Percentiles rank a stretch among this genome's conserved stretches.
Evolutionary conservation across 2,113 vertebrate species (phyloP).

Genomic region (Etheostoma spectabile): DNA sequence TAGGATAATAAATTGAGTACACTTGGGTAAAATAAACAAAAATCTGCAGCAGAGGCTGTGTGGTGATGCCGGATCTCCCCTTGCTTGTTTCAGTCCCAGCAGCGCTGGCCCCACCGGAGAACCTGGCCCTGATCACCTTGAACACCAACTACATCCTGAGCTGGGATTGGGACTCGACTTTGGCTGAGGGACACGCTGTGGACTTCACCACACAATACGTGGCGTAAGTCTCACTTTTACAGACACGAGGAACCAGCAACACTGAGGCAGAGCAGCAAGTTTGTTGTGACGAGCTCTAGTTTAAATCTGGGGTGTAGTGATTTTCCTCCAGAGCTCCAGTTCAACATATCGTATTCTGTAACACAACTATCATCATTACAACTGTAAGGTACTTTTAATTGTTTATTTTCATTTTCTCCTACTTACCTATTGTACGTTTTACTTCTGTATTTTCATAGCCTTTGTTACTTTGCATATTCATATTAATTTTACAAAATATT

Average conservation of each 20-base stretch:
- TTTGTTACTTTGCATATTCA: no score
- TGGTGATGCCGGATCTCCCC: not conserved
- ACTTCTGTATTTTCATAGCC: no score
- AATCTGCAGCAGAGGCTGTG: not conserved
- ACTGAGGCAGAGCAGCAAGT: not conserved
- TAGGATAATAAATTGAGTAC: no score
- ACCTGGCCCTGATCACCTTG: constrained; percentile 55
- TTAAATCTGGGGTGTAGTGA: not conserved
- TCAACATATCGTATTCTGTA: not conserved
- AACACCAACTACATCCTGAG: constrained; percentile 75
- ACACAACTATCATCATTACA: no score
- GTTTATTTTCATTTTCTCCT: no score
- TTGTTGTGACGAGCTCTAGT: not conserved
- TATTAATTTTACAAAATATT: no score
- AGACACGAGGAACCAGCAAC: no score
- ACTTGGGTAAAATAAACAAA: no score
- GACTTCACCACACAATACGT: constrained; percentile 76
- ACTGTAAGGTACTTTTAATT: no score
- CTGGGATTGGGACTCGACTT: constrained; percentile 65
- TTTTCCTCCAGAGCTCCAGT: not conserved
- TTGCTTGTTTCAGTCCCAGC: constrained; percentile 49
- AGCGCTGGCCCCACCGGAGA: constrained; percentile 47
- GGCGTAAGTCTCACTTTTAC: constrained; percentile 55
- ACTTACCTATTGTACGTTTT: no score
- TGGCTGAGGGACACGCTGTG: not conserved